phyloP scores from a whole-genome alignment of 2,888 invertebrate genomes.

The Sturmia bella region DNA sequence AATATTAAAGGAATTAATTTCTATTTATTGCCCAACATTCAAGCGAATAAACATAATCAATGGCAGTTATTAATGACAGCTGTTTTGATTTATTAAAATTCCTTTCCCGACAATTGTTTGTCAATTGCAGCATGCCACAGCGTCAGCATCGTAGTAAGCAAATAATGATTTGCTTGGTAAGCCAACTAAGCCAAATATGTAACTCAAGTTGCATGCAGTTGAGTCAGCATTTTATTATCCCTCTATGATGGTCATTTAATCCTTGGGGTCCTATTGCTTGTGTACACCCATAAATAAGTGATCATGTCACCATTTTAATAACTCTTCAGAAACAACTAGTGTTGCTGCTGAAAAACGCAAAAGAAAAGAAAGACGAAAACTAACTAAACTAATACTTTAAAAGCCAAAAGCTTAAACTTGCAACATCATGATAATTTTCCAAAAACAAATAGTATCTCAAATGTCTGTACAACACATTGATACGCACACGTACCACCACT shows the following conservation, averaged over 20 bases:
- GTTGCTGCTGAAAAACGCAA: slow-evolving; percentile 48
- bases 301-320: slow-evolving; percentile 70
- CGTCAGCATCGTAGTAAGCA: slow-evolving; percentile 14
- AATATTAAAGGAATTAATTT: slow-evolving; percentile 34
- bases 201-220: background rate
- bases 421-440: slow-evolving; percentile 73
- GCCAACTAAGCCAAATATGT: slow-evolving; percentile 30
- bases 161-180: background rate
- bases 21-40: slow-evolving; percentile 24
- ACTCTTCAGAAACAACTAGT: slow-evolving; percentile 66
- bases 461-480: slow-evolving; percentile 67
- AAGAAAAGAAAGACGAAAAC: slow-evolving; percentile 30
- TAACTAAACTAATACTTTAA: slow-evolving; percentile 39
- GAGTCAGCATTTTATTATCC: slow-evolving; percentile 5
- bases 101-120: slow-evolving; percentile 42
- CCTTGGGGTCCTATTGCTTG: slow-evolving; percentile 69
- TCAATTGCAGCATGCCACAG: slow-evolving; percentile 37
- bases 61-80: slow-evolving; percentile 50
- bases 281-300: slow-evolving; percentile 69
- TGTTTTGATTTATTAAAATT: slow-evolving; percentile 58
- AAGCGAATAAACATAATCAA: slow-evolving; percentile 10
- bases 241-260: slow-evolving; percentile 52
- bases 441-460: slow-evolving; percentile 65
- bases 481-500: slow-evolving; percentile 32
- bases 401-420: slow-evolving; percentile 66